Conservation (phyloP, 2,888 invertebrate species). For the Orthosia incerta region DNA sequence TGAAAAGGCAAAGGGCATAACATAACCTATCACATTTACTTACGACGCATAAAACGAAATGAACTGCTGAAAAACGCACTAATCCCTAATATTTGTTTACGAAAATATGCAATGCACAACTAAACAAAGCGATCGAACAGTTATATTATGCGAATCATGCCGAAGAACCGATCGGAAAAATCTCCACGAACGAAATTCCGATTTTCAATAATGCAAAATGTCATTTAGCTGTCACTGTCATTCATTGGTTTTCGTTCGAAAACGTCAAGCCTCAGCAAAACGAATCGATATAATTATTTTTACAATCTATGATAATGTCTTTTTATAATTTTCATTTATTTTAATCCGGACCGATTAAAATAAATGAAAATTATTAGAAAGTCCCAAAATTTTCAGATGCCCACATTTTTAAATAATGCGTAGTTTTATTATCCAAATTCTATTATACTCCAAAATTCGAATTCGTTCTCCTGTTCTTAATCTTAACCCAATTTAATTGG, state of each 20-base stretch:
- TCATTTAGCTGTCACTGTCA: constrained; percentile 49
- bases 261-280: constrained; percentile 5
- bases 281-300: too few relatives aligned
- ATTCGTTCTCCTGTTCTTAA: too few relatives aligned
- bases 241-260: constrained; percentile 42
- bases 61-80: constrained; percentile 44
- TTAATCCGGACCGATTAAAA: too few relatives aligned
- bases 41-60: constrained; percentile 64
- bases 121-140: constrained; percentile 58
- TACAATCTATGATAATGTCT: too few relatives aligned
- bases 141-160: constrained; percentile 67
- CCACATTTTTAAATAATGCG: too few relatives aligned
- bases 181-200: constrained; percentile 70
- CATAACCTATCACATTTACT: constrained; percentile 83
- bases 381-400: too few relatives aligned
- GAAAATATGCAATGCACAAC: constrained; percentile 45
- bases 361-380: too few relatives aligned
- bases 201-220: constrained; percentile 61
- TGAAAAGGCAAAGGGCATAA: constrained; percentile 79
- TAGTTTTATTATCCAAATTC: too few relatives aligned
- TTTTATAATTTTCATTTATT: too few relatives aligned
- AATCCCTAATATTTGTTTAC: constrained; percentile 40
- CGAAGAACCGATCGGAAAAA: constrained; percentile 69
- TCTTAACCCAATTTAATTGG: too few relatives aligned
- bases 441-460: neutral